Percentiles rank a stretch among this genome's conserved stretches.
Evolutionary conservation across 2,113 vertebrate species (phyloP).

Genomic region (Cephalopholis sonnerati): DNA sequence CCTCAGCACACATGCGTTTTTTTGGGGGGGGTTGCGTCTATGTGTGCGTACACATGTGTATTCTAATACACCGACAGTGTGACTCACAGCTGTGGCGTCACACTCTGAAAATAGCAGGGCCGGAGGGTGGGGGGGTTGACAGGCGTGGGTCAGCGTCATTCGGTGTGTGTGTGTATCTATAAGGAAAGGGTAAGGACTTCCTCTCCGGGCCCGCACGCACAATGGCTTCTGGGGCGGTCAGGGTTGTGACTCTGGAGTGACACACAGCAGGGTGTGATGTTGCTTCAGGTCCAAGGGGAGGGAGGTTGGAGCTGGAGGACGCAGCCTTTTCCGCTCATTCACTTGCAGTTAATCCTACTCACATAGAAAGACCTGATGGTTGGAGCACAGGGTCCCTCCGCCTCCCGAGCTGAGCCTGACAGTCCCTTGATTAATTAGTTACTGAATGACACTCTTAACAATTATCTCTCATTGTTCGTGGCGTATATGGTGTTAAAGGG

Average conservation of each 20-base stretch:
- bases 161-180: background rate
- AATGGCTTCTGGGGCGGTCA: slow-evolving; percentile 72
- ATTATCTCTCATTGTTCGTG: background rate
- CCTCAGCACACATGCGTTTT: background rate
- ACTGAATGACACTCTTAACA: background rate
- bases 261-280: slow-evolving; percentile 55
- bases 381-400: background rate
- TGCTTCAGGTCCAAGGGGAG: slow-evolving; percentile 31
- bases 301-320: background rate
- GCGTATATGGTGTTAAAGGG: too few relatives aligned
- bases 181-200: slow-evolving; percentile 86
- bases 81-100: slow-evolving; percentile 69
- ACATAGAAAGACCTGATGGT: background rate
- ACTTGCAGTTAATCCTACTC: slow-evolving; percentile 10
- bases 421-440: slow-evolving; percentile 1
- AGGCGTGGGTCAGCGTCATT: slow-evolving; percentile 40
- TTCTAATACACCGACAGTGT: slow-evolving; percentile 22
- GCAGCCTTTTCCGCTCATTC: slow-evolving; percentile 39
- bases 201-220: slow-evolving; percentile 66
- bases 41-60: background rate
- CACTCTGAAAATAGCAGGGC: slow-evolving; percentile 68
- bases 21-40: background rate
- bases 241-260: slow-evolving; percentile 38
- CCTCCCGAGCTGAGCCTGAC: background rate
- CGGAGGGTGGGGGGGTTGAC: slow-evolving; percentile 38